Base-by-base conservation (phyloP, 2,888 invertebrate species). In the Holacanthella duospinosa region DNA sequence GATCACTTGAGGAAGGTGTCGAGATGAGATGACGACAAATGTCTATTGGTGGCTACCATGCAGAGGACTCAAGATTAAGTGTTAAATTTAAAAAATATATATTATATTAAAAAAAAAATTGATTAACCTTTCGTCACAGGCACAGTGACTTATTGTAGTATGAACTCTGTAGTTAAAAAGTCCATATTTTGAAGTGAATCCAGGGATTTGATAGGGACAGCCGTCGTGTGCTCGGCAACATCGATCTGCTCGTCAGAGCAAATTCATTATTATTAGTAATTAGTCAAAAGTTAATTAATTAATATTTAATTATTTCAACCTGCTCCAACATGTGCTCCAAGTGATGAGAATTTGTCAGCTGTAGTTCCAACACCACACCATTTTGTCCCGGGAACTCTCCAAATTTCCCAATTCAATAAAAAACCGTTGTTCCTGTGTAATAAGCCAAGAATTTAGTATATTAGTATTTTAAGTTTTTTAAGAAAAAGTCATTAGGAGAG, bases 281-380 rank as follows among this genome's bases (percentile, higher is more conserved):
- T n/a, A n/a, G n/a, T n/a, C n/a, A n/a, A n/a, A n/a, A n/a, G n/a
- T n/a, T n/a, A n/a, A n/a, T n/a, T n/a, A n/a, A n/a, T n/a, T n/a
- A n/a, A n/a, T n/a, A n/a, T n/a, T n/a, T n/a, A n/a, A n/a, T n/a
- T n/a, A n/a, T n/a, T n/a, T n/a, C n/a, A n/a, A n/a, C n/a, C n/a
- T n/a, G n/a, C 89, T 66, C 83, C 82, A 43, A 87, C 84, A 76
- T 91, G 87, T 4, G 48, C 48, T 48, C 54, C 88, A 87, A 12
- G 93, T 93, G 55, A 93, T 82, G 73, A 90, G 86, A 61, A 87
- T 87, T 77, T 88, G 89, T 69, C 82, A 3, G 93, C 92, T 0
- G 85, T 84, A 75, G 86, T 86, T 1, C 93, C 93, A 73, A 87
- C 87, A 27, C 94, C 94, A 78, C 94, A 94, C 93, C 93, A 94